Conservation (phyloP, 2,113 vertebrate genomes). For the Sialia sialis region DNA sequence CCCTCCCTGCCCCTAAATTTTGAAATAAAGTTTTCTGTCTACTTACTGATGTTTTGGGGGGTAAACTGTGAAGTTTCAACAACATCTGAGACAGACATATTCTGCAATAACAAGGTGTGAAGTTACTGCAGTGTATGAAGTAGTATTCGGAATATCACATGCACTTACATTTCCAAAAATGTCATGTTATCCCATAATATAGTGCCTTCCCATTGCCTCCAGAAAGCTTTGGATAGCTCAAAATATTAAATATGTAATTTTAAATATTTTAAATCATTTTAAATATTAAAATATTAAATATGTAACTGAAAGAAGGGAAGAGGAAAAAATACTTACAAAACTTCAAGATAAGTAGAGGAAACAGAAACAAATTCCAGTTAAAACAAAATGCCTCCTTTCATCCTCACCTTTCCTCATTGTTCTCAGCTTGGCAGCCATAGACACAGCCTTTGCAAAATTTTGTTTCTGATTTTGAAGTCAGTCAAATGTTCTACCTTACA, state of each 20-base stretch:
- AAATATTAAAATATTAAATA: not conserved
- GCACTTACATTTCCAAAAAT: not conserved
- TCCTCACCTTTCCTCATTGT: not conserved
- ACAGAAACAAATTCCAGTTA: not conserved
- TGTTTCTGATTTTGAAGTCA: not conserved
- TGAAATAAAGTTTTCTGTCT: not conserved
- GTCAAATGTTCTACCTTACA: not conserved
- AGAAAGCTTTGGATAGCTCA: not conserved
- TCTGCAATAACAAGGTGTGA: not conserved
- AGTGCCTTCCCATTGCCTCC: not conserved
- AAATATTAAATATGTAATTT: not conserved
- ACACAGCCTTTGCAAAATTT: not conserved
- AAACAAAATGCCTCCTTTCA: not conserved
- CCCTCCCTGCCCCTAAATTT: fast-evolving
- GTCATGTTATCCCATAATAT: not conserved
- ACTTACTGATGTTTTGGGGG: not conserved
- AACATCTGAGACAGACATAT: not conserved
- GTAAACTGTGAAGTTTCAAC: not conserved
- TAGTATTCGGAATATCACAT: not conserved
- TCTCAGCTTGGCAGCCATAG: not conserved
- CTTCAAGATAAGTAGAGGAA: not conserved
- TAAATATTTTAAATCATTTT: too few species aligned
- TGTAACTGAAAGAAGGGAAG: not conserved
- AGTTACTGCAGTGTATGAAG: not conserved
- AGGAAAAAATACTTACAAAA: fast-evolving